phyloP scores from a whole-genome alignment of 2,888 invertebrate species.

The Leucophenga montana region DNA sequence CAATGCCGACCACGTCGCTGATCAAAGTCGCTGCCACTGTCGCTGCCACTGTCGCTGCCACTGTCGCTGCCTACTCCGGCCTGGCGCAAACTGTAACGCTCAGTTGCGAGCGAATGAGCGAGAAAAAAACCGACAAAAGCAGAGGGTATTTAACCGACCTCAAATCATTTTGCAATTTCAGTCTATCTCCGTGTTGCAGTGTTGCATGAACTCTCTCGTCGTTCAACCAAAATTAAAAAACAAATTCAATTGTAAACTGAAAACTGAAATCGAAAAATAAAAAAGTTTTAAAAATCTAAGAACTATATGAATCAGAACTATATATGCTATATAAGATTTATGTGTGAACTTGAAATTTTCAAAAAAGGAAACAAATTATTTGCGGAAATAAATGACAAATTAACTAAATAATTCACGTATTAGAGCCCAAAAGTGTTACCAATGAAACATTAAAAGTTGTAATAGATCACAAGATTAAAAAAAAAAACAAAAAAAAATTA shows the following conservation, averaged over 20 bases:
- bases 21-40: constrained; percentile 45
- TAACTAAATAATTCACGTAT: not conserved
- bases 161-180: constrained; percentile 74
- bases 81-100: constrained; percentile 55
- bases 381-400: constrained; percentile 45
- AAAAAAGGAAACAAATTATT: constrained; percentile 33
- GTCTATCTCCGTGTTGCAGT: constrained; percentile 74
- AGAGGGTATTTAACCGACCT: constrained; percentile 74
- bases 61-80: constrained; percentile 40
- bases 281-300: constrained; percentile 27
- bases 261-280: not conserved
- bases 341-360: constrained; percentile 47
- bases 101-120: constrained; percentile 40
- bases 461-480: constrained; percentile 35
- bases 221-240: constrained; percentile 39
- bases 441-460: constrained; percentile 45
- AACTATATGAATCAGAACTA: constrained; percentile 43
- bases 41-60: constrained; percentile 31
- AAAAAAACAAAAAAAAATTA: constrained; percentile 24
- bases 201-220: constrained; percentile 68
- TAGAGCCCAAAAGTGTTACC: constrained; percentile 11
- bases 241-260: constrained; percentile 29
- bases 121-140: constrained; percentile 63
- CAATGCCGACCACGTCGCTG: constrained; percentile 45
- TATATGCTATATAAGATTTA: constrained; percentile 34